Percentiles rank a stretch among this genome's conserved stretches.
These are phyloP conservation scores for Drosophila neonasuta DNA, from an alignment of 2,888 invertebrate genomes.

Conservation along the genomic window DNA sequence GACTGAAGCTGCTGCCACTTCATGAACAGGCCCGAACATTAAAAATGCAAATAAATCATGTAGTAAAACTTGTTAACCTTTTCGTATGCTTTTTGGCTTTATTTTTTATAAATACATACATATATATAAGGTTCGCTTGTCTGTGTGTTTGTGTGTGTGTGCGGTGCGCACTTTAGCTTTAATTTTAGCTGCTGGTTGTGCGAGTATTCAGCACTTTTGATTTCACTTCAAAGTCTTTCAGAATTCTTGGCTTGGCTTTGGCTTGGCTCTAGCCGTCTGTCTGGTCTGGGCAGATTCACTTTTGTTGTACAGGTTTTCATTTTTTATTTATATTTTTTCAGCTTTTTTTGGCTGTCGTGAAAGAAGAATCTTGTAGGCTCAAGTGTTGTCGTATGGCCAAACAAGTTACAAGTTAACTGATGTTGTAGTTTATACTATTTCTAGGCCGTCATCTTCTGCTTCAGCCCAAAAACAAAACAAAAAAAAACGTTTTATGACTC, in stretches of 20 bases:
- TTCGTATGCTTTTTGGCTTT: conserved; percentile 61
- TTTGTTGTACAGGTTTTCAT: conserved; percentile 64
- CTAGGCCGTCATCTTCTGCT: conserved; percentile 58
- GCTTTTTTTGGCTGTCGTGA: conserved; percentile 29
- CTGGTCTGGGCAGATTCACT: conserved; percentile 68
- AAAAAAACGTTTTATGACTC: conserved; percentile 27
- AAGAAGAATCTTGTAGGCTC: conserved; percentile 74
- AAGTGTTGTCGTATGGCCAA: conserved; percentile 59
- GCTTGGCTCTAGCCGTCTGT: conserved; percentile 23
- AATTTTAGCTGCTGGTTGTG: conserved; percentile 52
- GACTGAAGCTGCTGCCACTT: conserved; percentile 44
- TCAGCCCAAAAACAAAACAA: conserved; percentile 25
- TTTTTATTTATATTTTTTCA: conserved; percentile 13
- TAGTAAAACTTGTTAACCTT: conserved; percentile 81
- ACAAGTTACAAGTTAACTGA: conserved; percentile 63
- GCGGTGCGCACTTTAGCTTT: conserved; percentile 51
- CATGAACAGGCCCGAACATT: conserved; percentile 60
- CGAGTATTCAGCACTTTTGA: conserved; percentile 70
- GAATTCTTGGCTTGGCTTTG: conserved; percentile 41
- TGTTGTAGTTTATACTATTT: conserved; percentile 43
- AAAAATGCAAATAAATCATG: conserved; percentile 78
- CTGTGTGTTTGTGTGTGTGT: conserved; percentile 19
- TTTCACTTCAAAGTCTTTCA: conserved; percentile 66
- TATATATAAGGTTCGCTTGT: conserved; percentile 12
- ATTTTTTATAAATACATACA: conserved; percentile 1